Evolutionary conservation across 2,113 vertebrate species (phyloP).

Genomic region (Zosterops lateralis): DNA sequence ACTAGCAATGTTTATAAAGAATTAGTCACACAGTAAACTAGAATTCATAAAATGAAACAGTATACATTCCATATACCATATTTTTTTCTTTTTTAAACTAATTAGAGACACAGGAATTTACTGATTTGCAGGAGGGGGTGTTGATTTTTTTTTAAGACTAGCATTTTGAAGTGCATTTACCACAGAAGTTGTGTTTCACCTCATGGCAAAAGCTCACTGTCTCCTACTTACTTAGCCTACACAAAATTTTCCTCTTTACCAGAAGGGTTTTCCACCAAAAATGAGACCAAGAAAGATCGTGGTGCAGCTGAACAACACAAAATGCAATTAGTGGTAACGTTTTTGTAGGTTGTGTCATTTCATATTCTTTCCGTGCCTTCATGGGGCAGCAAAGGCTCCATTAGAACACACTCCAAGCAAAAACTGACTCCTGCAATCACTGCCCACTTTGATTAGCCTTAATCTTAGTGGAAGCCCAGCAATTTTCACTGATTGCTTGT

Average conservation of each 20-base stretch:
- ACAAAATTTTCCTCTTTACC: slow-evolving; percentile 31
- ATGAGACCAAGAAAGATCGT: neutral
- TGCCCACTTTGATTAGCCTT: slow-evolving; percentile 46
- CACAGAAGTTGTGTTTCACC: neutral
- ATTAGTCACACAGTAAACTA: slow-evolving; percentile 36
- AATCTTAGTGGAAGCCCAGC: slow-evolving; percentile 30
- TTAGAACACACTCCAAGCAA: slow-evolving; percentile 8
- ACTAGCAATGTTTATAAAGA: slow-evolving; percentile 40
- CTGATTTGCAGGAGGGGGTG: neutral
- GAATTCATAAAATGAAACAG: neutral
- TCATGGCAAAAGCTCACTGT: neutral
- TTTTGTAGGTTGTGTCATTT: slow-evolving; percentile 45
- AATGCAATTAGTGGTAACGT: slow-evolving; percentile 44
- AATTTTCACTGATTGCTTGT: slow-evolving; percentile 41
- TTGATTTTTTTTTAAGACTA: neutral
- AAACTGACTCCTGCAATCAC: neutral
- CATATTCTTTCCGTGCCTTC: neutral
- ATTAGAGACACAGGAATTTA: neutral
- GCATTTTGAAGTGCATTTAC: neutral
- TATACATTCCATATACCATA: neutral
- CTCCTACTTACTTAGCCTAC: slow-evolving; percentile 32
- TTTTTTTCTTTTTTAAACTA: neutral
- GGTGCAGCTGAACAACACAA: neutral
- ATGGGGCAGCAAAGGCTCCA: neutral
- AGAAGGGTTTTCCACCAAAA: slow-evolving; percentile 24